phyloP scores from a whole-genome alignment of 2,113 vertebrate species.

The Orycteropus afer region DNA sequence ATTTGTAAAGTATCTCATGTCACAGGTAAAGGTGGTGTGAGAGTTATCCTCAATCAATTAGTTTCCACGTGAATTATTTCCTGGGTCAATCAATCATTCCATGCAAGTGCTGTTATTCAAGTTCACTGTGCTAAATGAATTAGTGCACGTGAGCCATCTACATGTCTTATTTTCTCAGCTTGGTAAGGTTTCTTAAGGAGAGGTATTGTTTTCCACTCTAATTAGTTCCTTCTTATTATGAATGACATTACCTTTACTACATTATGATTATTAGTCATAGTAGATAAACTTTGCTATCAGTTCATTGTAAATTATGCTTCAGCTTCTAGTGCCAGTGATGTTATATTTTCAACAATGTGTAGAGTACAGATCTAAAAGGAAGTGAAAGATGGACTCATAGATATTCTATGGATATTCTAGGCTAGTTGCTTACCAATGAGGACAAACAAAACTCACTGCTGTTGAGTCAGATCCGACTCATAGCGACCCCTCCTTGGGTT shows the following conservation, averaged over 20 bases:
- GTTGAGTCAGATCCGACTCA: too few species aligned
- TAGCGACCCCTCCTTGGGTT: too few species aligned
- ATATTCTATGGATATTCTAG: background rate
- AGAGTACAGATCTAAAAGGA: slow-evolving; percentile 49
- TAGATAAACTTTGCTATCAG: slow-evolving; percentile 63
- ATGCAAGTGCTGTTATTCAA: background rate
- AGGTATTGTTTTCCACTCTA: slow-evolving; percentile 75
- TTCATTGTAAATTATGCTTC: background rate
- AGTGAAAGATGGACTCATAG: background rate
- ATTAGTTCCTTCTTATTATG: slow-evolving; percentile 76
- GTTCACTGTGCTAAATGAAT: slow-evolving; percentile 55
- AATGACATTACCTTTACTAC: slow-evolving; percentile 71
- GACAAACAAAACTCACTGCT: too few species aligned
- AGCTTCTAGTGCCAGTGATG: slow-evolving; percentile 9
- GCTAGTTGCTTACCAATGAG: too few species aligned
- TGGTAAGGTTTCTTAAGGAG: slow-evolving; percentile 67
- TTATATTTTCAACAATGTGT: slow-evolving; percentile 41
- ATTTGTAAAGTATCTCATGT: background rate
- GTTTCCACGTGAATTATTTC: slow-evolving; percentile 28
- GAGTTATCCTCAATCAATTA: background rate
- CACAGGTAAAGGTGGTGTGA: slow-evolving; percentile 53
- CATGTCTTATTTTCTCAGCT: slow-evolving; percentile 54
- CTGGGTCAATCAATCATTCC: slow-evolving; percentile 38
- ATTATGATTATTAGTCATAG: slow-evolving; percentile 78
- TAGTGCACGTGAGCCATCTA: slow-evolving; percentile 3